Evolutionary conservation across 2,797 vertebrate genomes (phyloP), one percentile per base, ranked within the genome.

Genomic region (Tenualosa thibaudeaui): DNA sequence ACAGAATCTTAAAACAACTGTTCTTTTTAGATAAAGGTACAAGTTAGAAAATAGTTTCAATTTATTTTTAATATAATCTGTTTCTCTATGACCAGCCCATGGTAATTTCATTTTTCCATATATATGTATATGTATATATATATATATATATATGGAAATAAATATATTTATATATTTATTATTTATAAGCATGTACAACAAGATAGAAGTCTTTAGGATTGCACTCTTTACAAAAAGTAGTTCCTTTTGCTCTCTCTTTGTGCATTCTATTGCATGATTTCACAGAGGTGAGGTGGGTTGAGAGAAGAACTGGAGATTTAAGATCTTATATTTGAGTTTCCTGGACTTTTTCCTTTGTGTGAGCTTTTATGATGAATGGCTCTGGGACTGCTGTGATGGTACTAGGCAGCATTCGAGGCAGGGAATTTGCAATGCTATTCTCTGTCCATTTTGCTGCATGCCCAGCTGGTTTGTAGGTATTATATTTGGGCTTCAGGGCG

Each of bases 31-130:
- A 98, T 97, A 97, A 97, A 97, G 94, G 97, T 97, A 97, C 96
- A 96, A 97, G 96, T 97, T 98, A 98, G 96, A 98, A 98, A 98
- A 98, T 97, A 97, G 96, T 96, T 97, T 95, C 90, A 94, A 96
- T 96, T 91, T 93, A 93, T 94, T 92, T 93, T 96, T 96, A 96
- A 97, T 97, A 97, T 97, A 95, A 94, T 95, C 96, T 96, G 96
- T 95, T 96, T 96, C 94, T 97, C 94, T 96, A 93, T 95, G 94
- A 96, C 95, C 96, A 97, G 96, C 96, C 97, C 96, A 96, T 96
- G 95, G 96, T 95, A 93, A 94, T 96, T 96, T 96, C 89, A 92
- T 93, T 91, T 93, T 93, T 94, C 90, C 93, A 94, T 94, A 95
- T 95, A 93, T 92, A 86, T 94, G 92, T 93, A 40, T 83, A 40